Evolutionary conservation across 2,113 vertebrate species (phyloP), one percentile per base, ranked within the genome.

Genomic region (Ctenomys sociabilis): DNA sequence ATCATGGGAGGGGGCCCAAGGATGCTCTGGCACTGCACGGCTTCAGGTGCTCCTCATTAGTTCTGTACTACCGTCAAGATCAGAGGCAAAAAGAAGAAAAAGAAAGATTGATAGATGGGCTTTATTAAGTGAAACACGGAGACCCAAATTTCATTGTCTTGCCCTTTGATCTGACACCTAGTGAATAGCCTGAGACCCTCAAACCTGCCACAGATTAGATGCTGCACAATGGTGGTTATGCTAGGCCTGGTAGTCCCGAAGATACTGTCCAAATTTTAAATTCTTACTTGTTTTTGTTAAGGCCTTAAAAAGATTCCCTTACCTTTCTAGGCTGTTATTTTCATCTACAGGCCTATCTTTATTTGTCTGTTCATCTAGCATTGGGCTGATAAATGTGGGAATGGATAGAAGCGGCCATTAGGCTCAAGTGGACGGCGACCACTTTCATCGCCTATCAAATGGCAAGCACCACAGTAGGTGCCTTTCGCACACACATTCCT

Each of bases 1-100:
- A 9, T 21, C 5, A 0, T 24, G 16, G 17, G 63, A 5, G 22
- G 7, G 0, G 14, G 19, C n/a, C 14, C 30, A 52, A 35, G 2
- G 7, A 28, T 26, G 28, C 19, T 2, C 24, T 3, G 3, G 6
- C 0, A 3, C 0, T 0, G 14, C 0, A 3, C 22, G 22, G 49
- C 35, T 14, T 78, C 16, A 21, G 49, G 43, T 22, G 49, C 17
- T n/a, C 40, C 75, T 7, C n/a, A 4, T 35, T 52, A 32, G 26
- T 40, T 30, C 32, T 70, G 14, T 14, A 28, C 49, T 21, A 28
- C 49, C 40, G 40, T 75, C 8, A 43, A 26, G 7, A 37, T 37
- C 16, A 17, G 13, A 16, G 10, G 30, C 17, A 35, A 49, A 43
- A 40, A 28, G 7, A 7, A 68, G 32, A 3, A 2, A 73, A 57